These are phyloP conservation scores for Poecile atricapillus DNA, from an alignment of 2,113 vertebrate genomes.

Conservation along the genomic window DNA sequence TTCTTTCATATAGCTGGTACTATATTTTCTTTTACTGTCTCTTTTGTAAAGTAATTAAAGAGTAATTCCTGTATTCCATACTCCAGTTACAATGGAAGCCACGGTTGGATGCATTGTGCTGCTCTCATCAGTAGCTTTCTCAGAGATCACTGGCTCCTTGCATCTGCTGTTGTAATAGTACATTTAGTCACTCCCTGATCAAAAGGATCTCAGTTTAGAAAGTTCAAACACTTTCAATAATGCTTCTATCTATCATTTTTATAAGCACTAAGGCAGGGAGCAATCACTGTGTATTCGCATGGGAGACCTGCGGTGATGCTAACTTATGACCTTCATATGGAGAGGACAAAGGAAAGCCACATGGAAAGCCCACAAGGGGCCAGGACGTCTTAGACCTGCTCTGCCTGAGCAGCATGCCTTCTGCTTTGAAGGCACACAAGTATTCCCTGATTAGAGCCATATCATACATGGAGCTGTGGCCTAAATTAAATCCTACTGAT, in stretches of 20 bases:
- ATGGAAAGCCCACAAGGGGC: neutral
- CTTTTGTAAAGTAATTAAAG: neutral
- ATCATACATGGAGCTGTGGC: neutral
- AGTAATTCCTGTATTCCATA: neutral
- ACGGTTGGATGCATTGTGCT: neutral
- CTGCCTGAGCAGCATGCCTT: neutral
- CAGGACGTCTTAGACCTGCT: neutral
- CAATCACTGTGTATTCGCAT: neutral
- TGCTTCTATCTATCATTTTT: neutral
- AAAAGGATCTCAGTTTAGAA: neutral
- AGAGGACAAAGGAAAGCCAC: neutral
- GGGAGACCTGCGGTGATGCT: neutral
- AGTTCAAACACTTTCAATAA: neutral
- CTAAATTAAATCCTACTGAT: neutral
- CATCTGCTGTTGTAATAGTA: neutral
- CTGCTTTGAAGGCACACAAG: neutral
- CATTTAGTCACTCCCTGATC: neutral
- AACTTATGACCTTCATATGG: neutral
- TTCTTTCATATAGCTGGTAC: neutral
- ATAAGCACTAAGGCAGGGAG: neutral
- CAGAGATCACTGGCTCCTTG: neutral
- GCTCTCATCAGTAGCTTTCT: neutral
- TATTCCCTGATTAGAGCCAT: neutral
- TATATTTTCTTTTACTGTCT: neutral
- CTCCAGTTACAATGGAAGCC: neutral